Conservation (phyloP, 2,797 vertebrate genomes). For the Pachyuromys duprasi region DNA sequence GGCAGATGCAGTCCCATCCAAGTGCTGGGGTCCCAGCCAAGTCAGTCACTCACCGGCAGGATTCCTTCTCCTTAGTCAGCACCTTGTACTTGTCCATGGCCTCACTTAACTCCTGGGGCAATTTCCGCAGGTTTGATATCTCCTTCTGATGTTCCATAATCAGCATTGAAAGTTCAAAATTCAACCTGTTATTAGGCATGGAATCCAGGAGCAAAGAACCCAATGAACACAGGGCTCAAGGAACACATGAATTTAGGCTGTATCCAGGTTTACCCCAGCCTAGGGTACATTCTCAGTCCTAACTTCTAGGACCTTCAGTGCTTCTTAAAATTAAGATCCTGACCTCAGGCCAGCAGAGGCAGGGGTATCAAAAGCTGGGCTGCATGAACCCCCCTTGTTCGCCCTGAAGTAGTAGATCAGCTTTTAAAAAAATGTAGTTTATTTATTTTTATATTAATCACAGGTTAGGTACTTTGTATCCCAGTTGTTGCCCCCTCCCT, state of each 20-base stretch:
- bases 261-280: not conserved
- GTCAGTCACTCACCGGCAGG: conserved; percentile 95
- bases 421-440: too few relatives aligned
- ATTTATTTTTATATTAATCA: too few relatives aligned
- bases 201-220: conserved; percentile 65
- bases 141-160: conserved; percentile 98
- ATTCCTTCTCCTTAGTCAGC: conserved; percentile 97
- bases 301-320: not conserved
- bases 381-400: not conserved
- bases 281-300: not conserved
- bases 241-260: not conserved
- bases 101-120: conserved; percentile 97
- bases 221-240: not conserved
- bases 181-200: conserved; percentile 83
- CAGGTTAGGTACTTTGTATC: too few relatives aligned
- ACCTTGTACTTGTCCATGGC: conserved; percentile 87
- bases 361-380: not conserved
- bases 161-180: conserved; percentile 94
- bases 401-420: not conserved
- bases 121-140: conserved; percentile 96
- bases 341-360: not conserved
- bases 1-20: not conserved
- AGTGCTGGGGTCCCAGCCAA: not conserved
- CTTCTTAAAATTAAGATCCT: not conserved
- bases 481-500: too few relatives aligned